Base-by-base conservation (phyloP, 1,140 invertebrate species). In the Drosophila sproati region DNA sequence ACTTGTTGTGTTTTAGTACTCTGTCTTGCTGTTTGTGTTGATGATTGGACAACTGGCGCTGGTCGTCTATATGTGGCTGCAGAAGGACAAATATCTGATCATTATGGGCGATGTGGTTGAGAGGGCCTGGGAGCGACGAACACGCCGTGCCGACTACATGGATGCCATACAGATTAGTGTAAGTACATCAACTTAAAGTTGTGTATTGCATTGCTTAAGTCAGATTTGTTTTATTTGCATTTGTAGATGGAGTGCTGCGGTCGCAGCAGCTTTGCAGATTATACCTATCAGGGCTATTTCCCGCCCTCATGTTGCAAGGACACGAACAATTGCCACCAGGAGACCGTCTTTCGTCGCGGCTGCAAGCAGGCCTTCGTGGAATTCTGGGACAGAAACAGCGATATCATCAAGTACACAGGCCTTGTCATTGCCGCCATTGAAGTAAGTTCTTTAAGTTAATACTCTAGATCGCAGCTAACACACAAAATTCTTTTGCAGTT, bases 371-470 rank as follows among this genome's bases (percentile, higher is more conserved):
- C 68, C 5, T 62, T 95, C 2, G 83, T 83, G 8, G 78, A 93
- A 0, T 94, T 12, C 91, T 95, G 74, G 91, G 93, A 74, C 90
- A 89, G 20, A 92, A 91, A 93, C 81, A 94, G 94, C 61, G 94
- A 94, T 68, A 86, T 94, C 35, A 93, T 96, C 50, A 96, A 95
- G 78, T 94, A 94, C 10, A 87, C 96, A 37, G 95, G 95, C 10
- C 94, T 96, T 61, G 95, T 94, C 59, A 93, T 96, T 72, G 95
- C 95, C 52, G 95, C 93, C 77, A 93, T 95, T 78, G 95, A 96
- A 94, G 95, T 96, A 2, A 56, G 73, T 63, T 10, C 5, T 1
- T 1, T 34, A 7, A 4, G 6, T 10, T 8, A 8, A 4, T 20
- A 3, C 20, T 12, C 4, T 3, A 51, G 7, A 7, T 39, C 2